Base-by-base conservation (phyloP, 2,797 vertebrate genomes). In the Onychomys torridus region DNA sequence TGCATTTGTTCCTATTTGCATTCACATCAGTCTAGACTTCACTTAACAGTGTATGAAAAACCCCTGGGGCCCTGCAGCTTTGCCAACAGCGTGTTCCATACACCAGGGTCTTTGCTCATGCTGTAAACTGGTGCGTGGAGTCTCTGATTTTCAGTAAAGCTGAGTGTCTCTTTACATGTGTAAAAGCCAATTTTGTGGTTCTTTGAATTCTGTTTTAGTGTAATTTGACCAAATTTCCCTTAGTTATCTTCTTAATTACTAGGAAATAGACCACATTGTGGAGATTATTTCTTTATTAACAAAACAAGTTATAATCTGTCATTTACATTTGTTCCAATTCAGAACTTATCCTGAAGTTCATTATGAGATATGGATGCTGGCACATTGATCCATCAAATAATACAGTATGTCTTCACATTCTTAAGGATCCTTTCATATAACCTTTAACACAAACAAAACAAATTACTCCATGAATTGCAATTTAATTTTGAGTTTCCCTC, bases 361-460 rank as follows among this genome's bases (percentile, higher is more conserved):
- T 32, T 90, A 69, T 92, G 59, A 92, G 69, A 92, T 55, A 78
- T 12, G 29, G 32, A 75, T 32, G 25, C 55, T 59, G 23, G 11
- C 84, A 40, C 14, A n/a, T 37, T 61, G 46, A 59, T 32, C 43
- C 49, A 5, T 69, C 75, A 96, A 93, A 82, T 75, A 96, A 95
- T 3, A 89, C 0, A 76, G 13, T 34, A 49, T 81, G 6, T 34
- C 34, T 85, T 82, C 34, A 9, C 52, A 82, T 32, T 86, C 37
- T 93, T 71, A 57, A 73, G 84, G 52, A 6, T 37, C 4, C 34
- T 52, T 87, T 87, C 57, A 27, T 19, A 76, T 55, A 94, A 37
- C 65, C 25, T 78, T 95, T 86, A 96, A 86, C 61, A 84, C 46
- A 93, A 96, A 89, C 92, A 93, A 55, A 94, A 78, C 59, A 69